Percentiles rank a stretch among this genome's conserved stretches.
These are phyloP conservation scores for Pitangus sulphuratus DNA, from an alignment of 2,797 vertebrate species.

Conservation along the genomic window DNA sequence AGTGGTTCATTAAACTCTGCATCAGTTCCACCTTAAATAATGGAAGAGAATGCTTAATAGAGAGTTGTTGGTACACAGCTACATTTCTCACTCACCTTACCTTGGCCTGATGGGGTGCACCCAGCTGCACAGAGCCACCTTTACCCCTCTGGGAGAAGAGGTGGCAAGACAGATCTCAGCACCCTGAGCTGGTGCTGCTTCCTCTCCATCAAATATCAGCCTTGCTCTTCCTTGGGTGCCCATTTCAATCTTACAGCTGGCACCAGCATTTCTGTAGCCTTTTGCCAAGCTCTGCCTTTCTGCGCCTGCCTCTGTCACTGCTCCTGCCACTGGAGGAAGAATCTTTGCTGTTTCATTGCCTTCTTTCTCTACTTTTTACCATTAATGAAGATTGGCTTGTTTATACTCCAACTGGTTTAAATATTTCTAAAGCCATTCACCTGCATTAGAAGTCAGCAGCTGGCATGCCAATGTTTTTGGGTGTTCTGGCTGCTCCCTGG, in stretches of 20 bases:
- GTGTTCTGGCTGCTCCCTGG: background rate
- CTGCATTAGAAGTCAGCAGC: constrained; percentile 25
- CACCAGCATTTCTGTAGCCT: background rate
- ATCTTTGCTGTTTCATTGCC: background rate
- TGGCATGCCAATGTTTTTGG: background rate
- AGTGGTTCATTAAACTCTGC: constrained; percentile 1
- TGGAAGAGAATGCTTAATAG: background rate
- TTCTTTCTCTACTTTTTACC: background rate
- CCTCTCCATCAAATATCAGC: too few species aligned
- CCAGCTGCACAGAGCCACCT: too few species aligned
- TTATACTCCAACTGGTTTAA: background rate
- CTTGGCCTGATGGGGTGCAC: too few species aligned
- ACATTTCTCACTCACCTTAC: background rate
- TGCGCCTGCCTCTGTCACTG: background rate
- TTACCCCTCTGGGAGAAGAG: too few species aligned
- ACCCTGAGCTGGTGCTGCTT: too few species aligned
- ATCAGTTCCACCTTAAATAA: constrained; percentile 19
- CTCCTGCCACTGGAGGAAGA: background rate
- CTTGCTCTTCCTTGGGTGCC: background rate
- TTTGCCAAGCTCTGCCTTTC: background rate
- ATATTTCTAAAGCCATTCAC: constrained; percentile 27
- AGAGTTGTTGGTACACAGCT: background rate
- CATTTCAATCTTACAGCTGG: background rate
- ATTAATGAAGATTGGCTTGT: background rate
- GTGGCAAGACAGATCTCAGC: too few species aligned